phyloP scores from a whole-genome alignment of 2,888 invertebrate species.

The Drosophila ezoana region DNA sequence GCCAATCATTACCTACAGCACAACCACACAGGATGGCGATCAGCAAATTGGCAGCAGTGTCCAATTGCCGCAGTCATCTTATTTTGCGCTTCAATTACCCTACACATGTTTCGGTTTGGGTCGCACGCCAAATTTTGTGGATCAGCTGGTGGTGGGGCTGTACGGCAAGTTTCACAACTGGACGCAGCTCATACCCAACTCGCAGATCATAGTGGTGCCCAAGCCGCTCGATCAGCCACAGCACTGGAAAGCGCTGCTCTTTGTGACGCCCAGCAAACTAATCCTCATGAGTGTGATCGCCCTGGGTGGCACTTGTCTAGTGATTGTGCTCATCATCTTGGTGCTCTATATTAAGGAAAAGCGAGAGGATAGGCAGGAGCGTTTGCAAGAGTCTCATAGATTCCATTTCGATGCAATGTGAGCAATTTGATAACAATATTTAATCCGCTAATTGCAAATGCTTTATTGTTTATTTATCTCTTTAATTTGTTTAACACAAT shows the following conservation, averaged over 20 bases:
- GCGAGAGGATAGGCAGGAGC: conserved; percentile 92
- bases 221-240: conserved; percentile 91
- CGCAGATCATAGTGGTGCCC: conserved; percentile 98
- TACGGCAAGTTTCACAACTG: conserved; percentile 90
- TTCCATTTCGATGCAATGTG: conserved; percentile 96
- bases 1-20: conserved; percentile 93
- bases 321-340: conserved; percentile 93
- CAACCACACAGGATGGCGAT: conserved; percentile 94
- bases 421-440: conserved; percentile 24
- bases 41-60: conserved; percentile 92
- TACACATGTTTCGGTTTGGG: conserved; percentile 99
- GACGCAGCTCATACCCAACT: conserved; percentile 98
- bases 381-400: conserved; percentile 91
- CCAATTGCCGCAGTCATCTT: conserved; percentile 96
- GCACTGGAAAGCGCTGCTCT: conserved; percentile 95
- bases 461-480: conserved; percentile 37
- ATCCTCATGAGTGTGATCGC: conserved; percentile 96
- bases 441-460: conserved; percentile 34
- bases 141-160: conserved; percentile 92
- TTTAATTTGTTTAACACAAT: conserved; percentile 28
- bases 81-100: conserved; percentile 96
- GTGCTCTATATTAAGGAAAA: conserved; percentile 96
- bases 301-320: conserved; percentile 92
- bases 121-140: conserved; percentile 98
- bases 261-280: conserved; percentile 97